These are phyloP conservation scores for Columba guinea DNA, from an alignment of 2,797 vertebrate genomes.

Conservation along the genomic window DNA sequence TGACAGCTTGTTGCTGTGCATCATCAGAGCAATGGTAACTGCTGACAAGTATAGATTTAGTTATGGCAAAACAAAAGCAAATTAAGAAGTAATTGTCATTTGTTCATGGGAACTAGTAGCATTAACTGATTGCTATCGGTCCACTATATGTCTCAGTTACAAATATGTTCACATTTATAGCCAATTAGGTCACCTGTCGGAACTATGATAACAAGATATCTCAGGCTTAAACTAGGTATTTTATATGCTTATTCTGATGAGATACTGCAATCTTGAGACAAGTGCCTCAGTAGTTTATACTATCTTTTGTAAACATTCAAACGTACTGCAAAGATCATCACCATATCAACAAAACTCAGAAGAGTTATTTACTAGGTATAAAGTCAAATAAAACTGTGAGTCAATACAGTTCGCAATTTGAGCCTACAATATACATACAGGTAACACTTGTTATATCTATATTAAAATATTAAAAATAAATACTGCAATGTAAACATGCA, in stretches of 20 bases:
- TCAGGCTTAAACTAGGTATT: not conserved
- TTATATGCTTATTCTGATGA: not conserved
- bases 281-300: not conserved
- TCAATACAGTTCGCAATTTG: not conserved
- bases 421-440: not conserved
- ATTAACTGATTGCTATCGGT: not conserved
- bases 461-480: not conserved
- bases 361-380: not conserved
- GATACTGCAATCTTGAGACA: not conserved
- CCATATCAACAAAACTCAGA: not conserved
- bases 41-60: not conserved
- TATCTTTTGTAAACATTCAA: not conserved
- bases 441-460: not conserved
- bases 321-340: not conserved
- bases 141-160: not conserved
- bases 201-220: not conserved
- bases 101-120: not conserved
- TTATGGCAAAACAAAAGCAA: not conserved
- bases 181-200: not conserved
- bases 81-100: not conserved
- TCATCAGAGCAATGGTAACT: not conserved
- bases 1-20: not conserved
- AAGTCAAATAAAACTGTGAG: not conserved
- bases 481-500: fast-evolving
- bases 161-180: not conserved